Evolutionary conservation across 2,113 vertebrate genomes (phyloP).

Genomic region (Dissostichus mawsoni): DNA sequence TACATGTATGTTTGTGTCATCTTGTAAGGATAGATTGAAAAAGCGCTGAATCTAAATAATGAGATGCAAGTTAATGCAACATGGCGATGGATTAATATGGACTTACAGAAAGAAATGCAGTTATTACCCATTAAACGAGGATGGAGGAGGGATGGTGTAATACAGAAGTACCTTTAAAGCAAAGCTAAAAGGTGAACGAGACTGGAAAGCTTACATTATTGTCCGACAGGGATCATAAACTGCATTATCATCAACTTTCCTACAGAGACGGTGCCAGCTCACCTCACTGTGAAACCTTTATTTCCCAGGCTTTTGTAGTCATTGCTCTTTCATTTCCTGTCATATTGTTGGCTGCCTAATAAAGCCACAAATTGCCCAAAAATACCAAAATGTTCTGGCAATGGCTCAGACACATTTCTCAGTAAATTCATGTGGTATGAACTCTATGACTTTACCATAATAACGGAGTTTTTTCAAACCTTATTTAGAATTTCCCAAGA

Average conservation of each 20-base stretch:
- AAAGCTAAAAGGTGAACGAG: background rate
- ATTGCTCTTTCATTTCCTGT: background rate
- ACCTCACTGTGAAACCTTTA: background rate
- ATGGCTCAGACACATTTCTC: background rate
- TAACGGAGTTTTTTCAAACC: background rate
- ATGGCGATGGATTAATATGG: background rate
- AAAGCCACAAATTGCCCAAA: background rate
- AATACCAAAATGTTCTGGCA: background rate
- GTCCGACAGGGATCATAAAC: background rate
- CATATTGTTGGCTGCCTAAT: background rate
- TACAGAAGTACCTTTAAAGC: background rate
- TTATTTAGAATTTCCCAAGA: background rate
- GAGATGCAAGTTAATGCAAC: background rate
- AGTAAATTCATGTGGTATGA: background rate
- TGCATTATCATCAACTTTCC: background rate
- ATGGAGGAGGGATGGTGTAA: background rate
- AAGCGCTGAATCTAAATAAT: background rate
- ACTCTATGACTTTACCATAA: too few species aligned
- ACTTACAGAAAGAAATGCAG: background rate
- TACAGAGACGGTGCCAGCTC: too few species aligned
- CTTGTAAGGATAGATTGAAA: too few species aligned
- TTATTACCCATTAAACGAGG: background rate
- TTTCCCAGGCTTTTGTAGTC: background rate
- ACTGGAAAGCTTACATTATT: background rate
- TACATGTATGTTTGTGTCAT: too few species aligned